Evolutionary conservation across 2,113 vertebrate genomes (phyloP), one percentile per base, ranked within the genome.

Genomic region (Thamnophis sirtalis): DNA sequence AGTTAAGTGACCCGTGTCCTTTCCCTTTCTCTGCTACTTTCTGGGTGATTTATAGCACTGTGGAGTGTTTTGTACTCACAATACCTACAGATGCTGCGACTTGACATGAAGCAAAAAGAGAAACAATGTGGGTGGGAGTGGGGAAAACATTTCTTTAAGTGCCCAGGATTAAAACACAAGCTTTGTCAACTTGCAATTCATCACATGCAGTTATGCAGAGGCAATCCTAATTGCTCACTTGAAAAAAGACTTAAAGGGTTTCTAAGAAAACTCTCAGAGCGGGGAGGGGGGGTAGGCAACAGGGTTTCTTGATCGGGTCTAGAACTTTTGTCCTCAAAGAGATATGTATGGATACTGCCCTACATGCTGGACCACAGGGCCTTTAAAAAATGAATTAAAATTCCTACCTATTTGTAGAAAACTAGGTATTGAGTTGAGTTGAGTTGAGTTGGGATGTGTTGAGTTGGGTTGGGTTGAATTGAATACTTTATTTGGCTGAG

Each of bases 11-110:
- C 48, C 68, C 22, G 26, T 50, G 6, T 55, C 48, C 9, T 4
- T 85, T 5, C 9, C 58, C 87, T 0, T 9, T 93, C 17, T 50
- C 68, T 80, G 1, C 22, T 87, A 10, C 11, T 55, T 26, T 95
- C 93, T 50, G 38, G 53, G 54, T 48, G 50, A 92, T 88, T 93
- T 93, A 93, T 9, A 86, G n/a, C 15, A 58, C 5, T 1, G 33
- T 56, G 87, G 84, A 9, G 84, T 88, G 55, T 73, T 92, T 92
- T 24, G 28, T 38, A 85, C 88, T 90, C 92, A 86, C 86, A 68
- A 93, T 10, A 54, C n/a, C 87, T 90, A 73, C 63, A 49, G 21
- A 54, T 68, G 51, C 21, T 5, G 9, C 13, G n/a, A 93, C 85
- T 63, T 1, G 50, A 15, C 2, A 55, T 2, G 48, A 50, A 4